Conservation (phyloP, 2,797 vertebrate species). For the Enteromius thamalakanensis region DNA sequence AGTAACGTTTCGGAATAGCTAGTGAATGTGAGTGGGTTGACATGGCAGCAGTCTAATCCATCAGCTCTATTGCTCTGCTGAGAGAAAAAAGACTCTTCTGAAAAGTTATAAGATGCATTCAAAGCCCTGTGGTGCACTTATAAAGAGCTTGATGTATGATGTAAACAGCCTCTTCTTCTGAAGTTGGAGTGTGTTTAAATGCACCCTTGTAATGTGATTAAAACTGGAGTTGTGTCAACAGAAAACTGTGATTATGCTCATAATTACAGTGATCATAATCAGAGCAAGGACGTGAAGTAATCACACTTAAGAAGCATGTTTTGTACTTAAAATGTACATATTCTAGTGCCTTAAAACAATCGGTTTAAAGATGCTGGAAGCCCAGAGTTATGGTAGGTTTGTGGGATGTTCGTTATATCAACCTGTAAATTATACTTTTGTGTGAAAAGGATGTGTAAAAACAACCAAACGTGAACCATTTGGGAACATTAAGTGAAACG, state of each 20-base stretch:
- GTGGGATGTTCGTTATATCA: not conserved
- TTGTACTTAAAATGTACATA: not conserved
- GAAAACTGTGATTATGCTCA: conserved; percentile 3
- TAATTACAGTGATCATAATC: conserved; percentile 9
- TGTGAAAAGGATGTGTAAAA: too few species aligned
- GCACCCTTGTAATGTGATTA: not conserved
- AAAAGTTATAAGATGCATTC: not conserved
- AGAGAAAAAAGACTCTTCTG: not conserved
- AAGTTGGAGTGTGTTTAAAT: not conserved
- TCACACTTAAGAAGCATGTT: not conserved
- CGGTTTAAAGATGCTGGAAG: not conserved
- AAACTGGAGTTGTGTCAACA: not conserved
- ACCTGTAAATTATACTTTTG: too few species aligned
- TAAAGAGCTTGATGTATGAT: not conserved
- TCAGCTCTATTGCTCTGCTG: not conserved
- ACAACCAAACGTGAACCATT: too few species aligned
- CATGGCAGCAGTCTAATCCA: not conserved
- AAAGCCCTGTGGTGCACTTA: not conserved
- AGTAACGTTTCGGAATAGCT: too few species aligned
- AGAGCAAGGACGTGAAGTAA: not conserved
- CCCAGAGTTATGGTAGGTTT: not conserved
- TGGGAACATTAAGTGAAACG: too few species aligned
- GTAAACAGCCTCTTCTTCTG: not conserved
- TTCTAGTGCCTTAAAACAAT: not conserved
- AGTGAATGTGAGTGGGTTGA: too few species aligned